Percentiles rank a stretch among this genome's conserved stretches.
phyloP scores from a whole-genome alignment of 2,797 vertebrate species.

The Margarornis squamiger region DNA sequence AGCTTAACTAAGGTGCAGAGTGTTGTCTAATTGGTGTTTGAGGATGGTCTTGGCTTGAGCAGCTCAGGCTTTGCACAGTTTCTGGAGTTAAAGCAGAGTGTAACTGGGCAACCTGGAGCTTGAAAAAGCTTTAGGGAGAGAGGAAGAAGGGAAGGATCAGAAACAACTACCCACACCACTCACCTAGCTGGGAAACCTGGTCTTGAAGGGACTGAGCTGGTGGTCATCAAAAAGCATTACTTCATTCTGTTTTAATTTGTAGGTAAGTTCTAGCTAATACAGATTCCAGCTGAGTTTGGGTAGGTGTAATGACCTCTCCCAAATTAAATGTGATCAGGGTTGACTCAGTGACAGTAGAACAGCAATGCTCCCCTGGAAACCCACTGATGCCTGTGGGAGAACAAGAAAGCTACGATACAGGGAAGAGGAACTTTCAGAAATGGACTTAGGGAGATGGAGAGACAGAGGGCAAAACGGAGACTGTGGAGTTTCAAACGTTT shows the following conservation, averaged over 20 bases:
- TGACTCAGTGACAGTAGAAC: neutral
- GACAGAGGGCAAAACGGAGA: no score
- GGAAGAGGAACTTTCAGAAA: no score
- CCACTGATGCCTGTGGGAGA: no score
- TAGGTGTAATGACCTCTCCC: neutral
- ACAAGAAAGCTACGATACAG: no score
- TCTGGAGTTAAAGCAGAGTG: neutral
- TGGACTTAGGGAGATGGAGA: no score
- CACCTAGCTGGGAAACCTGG: neutral
- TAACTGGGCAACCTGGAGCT: neutral
- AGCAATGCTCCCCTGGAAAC: neutral
- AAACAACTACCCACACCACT: neutral
- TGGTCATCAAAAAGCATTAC: neutral
- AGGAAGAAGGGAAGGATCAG: neutral
- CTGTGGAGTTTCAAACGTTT: no score
- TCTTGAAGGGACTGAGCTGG: neutral
- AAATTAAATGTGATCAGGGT: neutral
- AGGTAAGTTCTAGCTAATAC: neutral
- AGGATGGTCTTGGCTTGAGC: neutral
- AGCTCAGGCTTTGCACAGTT: neutral
- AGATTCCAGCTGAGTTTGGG: neutral
- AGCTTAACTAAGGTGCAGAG: neutral
- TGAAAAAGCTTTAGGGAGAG: neutral
- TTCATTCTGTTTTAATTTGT: neutral
- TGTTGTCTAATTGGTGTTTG: neutral